Evolutionary conservation across 2,888 invertebrate species (phyloP), one percentile per base, ranked within the genome.

Genomic region (Cepaea hortensis): DNA sequence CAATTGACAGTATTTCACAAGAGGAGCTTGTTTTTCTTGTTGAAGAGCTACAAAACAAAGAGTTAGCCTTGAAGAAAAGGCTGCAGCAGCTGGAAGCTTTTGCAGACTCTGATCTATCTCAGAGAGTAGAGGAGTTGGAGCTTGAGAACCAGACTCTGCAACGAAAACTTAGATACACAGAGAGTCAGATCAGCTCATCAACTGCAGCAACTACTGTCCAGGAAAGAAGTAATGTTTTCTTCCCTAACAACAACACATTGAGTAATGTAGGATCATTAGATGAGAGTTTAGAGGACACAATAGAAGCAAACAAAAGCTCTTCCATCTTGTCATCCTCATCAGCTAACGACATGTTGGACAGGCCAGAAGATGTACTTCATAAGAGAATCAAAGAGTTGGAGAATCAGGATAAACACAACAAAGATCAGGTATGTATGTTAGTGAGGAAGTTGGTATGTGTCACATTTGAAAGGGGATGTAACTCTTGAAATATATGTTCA

Each of bases 361-460:
- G 91, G 79, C 93, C 93, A 7, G 93, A 93, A 80, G 93, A 92
- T 72, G 89, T 93, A 11, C 90, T 93, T 65, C 89, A 91, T 62
- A 92, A 93, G 90, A 89, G 92, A 85, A 92, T 93, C 88, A 87
- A 88, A 55, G 93, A 93, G 85, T 90, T 94, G 87, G 93, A 93
- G 89, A 91, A 91, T 79, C 90, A 93, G 84, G 93, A 94, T 81
- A 92, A 90, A 77, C 93, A 93, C 86, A 90, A 92, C 35, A 92
- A 90, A 88, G 90, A 91, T 84, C 93, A 93, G 92, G 93, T 93
- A 88, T 81, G 77, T 77, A 18, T 76, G 9, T 68, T 68, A 11
- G 18, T 18, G 55, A 55, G 6, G 55, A 2, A 55, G 55, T 55
- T 11, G 11, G 11, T 55, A 55, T 55, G 6, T 9, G 6, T 9